A percentile compares a stretch with the other conserved stretches of the same genome.
These are phyloP conservation scores for Aspidiotus destructor DNA, from an alignment of 2,888 invertebrate genomes.

Conservation along the genomic window DNA sequence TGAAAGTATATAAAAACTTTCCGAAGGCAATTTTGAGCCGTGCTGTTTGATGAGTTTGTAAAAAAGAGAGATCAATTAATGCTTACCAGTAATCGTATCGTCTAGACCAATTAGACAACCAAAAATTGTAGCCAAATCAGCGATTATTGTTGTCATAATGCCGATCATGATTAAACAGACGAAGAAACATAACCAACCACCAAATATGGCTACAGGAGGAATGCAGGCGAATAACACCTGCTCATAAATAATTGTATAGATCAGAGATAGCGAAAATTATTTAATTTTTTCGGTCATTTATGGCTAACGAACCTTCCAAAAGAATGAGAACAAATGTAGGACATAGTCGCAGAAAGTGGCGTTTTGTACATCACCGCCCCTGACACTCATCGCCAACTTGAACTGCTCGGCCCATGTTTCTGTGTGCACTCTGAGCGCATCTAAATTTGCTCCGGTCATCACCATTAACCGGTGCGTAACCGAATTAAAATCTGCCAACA, in stretches of 20 bases:
- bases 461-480: conserved; percentile 47
- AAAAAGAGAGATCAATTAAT: no score
- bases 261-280: not conserved
- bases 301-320: conserved; percentile 44
- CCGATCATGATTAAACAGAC: conserved; percentile 48
- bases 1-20: no score
- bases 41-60: no score
- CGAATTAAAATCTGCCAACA: conserved; percentile 46
- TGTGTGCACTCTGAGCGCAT: conserved; percentile 46
- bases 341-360: conserved; percentile 49
- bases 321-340: conserved; percentile 50
- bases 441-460: conserved; percentile 48
- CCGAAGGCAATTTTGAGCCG: no score
- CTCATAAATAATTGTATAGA: no score
- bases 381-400: conserved; percentile 49
- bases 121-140: conserved; percentile 51
- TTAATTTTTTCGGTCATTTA: not conserved
- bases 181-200: conserved; percentile 51
- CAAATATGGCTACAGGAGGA: conserved; percentile 47
- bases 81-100: conserved; percentile 46
- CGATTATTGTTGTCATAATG: conserved; percentile 49
- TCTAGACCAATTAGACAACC: conserved; percentile 50
- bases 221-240: conserved; percentile 41
- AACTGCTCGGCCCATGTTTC: conserved; percentile 48
- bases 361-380: conserved; percentile 50